Evolutionary conservation across 2,113 vertebrate species (phyloP).

Genomic region (Rhabdomys dilectus): DNA sequence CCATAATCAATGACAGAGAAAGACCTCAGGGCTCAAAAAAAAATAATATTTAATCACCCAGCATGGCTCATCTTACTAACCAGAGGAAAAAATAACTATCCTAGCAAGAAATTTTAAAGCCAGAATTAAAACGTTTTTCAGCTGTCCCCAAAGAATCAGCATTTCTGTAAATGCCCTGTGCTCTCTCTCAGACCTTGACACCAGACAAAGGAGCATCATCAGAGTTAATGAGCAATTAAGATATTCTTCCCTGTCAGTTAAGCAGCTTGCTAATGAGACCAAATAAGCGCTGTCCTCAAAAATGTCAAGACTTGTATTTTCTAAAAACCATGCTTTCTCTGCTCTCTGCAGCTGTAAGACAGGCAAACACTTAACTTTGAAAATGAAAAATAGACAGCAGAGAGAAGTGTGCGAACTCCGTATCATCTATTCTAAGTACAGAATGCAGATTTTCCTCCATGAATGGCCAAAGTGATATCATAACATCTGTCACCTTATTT

Average conservation of each 20-base stretch:
- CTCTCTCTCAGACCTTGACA: constrained; percentile 59
- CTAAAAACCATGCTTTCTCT: constrained; percentile 61
- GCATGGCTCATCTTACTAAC: neutral
- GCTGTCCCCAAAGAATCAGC: neutral
- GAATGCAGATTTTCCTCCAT: neutral
- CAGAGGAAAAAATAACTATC: constrained; percentile 1
- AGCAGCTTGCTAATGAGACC: constrained; percentile 78
- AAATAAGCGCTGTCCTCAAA: constrained; percentile 74
- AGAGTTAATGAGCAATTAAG: constrained; percentile 83
- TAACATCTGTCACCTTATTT: neutral
- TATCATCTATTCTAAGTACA: constrained; percentile 9
- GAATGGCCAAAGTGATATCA: neutral
- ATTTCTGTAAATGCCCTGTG: neutral
- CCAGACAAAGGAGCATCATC: constrained; percentile 58
- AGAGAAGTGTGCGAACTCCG: neutral
- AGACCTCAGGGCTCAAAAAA: constrained; percentile 2
- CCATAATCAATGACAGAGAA: neutral
- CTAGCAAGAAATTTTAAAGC: constrained; percentile 27
- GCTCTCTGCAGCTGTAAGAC: constrained; percentile 59
- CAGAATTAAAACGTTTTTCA: neutral
- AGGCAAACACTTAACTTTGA: constrained; percentile 51
- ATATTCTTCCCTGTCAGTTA: constrained; percentile 76
- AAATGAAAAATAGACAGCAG: constrained; percentile 50
- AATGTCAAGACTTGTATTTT: constrained; percentile 21
- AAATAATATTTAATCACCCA: constrained; percentile 33